Evolutionary conservation across 2,888 invertebrate species (phyloP).

Genomic region (Synanthedon andrenaeformis): DNA sequence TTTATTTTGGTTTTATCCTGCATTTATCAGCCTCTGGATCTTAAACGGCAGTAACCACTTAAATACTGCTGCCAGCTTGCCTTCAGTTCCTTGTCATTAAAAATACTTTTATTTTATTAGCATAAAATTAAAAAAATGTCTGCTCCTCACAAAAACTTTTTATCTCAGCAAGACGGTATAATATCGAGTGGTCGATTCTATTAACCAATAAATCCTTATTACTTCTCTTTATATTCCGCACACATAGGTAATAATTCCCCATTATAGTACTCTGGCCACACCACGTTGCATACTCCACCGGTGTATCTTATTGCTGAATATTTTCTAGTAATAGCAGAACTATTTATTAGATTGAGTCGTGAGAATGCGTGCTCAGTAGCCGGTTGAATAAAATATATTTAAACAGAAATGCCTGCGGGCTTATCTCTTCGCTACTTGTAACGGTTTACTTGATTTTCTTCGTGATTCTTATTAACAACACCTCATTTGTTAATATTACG

Average conservation of each 20-base stretch:
- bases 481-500: too few species aligned
- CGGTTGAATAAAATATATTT: constrained; percentile 50
- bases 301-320: constrained; percentile 60
- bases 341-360: constrained; percentile 69
- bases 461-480: neutral
- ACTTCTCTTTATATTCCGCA: neutral
- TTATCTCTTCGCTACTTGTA: constrained; percentile 12
- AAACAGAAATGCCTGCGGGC: constrained; percentile 35
- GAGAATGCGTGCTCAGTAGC: constrained; percentile 52
- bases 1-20: too few species aligned
- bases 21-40: too few species aligned
- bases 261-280: constrained; percentile 38
- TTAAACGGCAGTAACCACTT: too few species aligned
- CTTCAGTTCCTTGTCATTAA: too few species aligned
- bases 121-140: too few species aligned
- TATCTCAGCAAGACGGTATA: neutral
- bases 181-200: neutral
- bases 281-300: constrained; percentile 37
- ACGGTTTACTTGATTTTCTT: constrained; percentile 16
- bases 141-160: too few species aligned
- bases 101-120: too few species aligned
- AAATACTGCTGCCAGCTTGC: too few species aligned
- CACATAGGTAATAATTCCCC: constrained; percentile 37
- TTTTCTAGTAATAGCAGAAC: constrained; percentile 21
- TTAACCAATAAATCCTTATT: neutral